Conservation (phyloP, 2,888 invertebrate species). For the Anaspis maculata region DNA sequence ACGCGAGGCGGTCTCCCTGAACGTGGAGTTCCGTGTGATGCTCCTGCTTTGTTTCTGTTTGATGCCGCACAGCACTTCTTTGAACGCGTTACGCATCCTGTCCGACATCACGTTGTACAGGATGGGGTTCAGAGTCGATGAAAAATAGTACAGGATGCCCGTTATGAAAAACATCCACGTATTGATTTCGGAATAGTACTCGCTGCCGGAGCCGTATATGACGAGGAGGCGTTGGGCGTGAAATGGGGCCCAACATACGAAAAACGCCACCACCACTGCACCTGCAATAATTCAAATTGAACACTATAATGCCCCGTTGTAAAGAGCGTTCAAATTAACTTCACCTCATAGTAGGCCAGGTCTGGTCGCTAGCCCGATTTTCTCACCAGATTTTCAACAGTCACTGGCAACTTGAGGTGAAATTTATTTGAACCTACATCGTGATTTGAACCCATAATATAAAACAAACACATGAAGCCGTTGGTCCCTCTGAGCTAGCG, state of each 20-base stretch:
- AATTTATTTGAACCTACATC: too few relatives aligned
- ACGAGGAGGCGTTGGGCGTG: constrained; percentile 85
- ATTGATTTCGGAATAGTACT: constrained; percentile 60
- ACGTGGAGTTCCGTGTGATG: constrained; percentile 51
- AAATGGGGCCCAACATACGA: constrained; percentile 94
- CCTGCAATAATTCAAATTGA: constrained; percentile 51
- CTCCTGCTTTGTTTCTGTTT: constrained; percentile 41
- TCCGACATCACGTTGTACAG: constrained; percentile 73
- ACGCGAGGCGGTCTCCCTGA: constrained; percentile 45
- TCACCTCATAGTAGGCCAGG: too few relatives aligned
- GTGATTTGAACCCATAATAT: too few relatives aligned
- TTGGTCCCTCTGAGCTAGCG: too few relatives aligned
- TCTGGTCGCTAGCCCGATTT: too few relatives aligned
- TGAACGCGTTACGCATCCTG: constrained; percentile 71
- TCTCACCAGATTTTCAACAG: too few relatives aligned
- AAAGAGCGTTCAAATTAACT: too few relatives aligned
- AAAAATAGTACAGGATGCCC: constrained; percentile 76
- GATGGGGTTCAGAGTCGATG: constrained; percentile 73
- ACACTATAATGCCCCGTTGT: too few relatives aligned
- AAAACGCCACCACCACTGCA: constrained; percentile 88
- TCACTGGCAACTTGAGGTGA: too few relatives aligned
- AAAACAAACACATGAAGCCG: too few relatives aligned
- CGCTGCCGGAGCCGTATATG: constrained; percentile 58
- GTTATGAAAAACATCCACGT: constrained; percentile 72
- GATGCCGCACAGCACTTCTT: constrained; percentile 62